Evolutionary conservation across 2,797 vertebrate species (phyloP).

Genomic region (Paramormyrops hopkinsi): DNA sequence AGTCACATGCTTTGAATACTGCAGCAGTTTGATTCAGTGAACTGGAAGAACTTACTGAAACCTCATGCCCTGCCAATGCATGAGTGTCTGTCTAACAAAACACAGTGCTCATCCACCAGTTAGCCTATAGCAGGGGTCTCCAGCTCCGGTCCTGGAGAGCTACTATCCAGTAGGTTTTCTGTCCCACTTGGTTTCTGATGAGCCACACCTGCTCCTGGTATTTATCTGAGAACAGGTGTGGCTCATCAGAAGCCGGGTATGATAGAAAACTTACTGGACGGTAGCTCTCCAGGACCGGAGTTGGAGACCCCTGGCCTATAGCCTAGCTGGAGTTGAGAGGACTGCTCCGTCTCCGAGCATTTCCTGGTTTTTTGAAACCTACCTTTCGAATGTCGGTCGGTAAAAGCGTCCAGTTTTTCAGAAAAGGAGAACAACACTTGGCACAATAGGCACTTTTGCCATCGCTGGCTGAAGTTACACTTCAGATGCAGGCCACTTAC

Average conservation of each 20-base stretch:
- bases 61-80: too few relatives aligned
- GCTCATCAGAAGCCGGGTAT: too few relatives aligned
- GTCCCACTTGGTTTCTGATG: too few relatives aligned
- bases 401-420: neutral
- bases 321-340: neutral
- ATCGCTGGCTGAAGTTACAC: neutral
- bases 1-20: neutral
- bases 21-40: neutral
- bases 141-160: too few relatives aligned
- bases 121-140: neutral
- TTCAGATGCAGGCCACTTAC: neutral
- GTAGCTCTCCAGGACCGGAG: too few relatives aligned
- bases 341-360: neutral
- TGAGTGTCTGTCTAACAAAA: neutral
- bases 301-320: neutral
- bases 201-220: too few relatives aligned
- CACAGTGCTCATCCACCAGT: neutral
- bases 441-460: neutral
- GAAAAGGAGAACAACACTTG: neutral
- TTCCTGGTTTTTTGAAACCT: neutral
- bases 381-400: neutral
- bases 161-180: too few relatives aligned
- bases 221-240: too few relatives aligned
- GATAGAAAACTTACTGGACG: too few relatives aligned
- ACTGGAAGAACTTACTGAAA: neutral